Evolutionary conservation across 35 echinoderm and acorn worm species (phyloP).

Genomic region (Heliocidaris tuberculata): DNA sequence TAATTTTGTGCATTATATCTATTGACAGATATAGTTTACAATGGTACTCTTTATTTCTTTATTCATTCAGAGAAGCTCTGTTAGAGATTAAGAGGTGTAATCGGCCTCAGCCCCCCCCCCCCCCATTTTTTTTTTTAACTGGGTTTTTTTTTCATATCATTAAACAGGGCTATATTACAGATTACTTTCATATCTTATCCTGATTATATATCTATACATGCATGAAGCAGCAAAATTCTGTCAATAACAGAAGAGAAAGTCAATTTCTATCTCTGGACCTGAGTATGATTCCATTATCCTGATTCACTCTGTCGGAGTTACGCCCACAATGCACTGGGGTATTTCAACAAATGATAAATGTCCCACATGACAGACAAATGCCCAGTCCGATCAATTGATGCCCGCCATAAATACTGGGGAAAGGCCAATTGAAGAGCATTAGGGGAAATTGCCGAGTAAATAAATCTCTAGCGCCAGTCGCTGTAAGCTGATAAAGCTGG

Average conservation of each 20-base stretch:
- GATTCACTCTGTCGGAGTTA: neutral
- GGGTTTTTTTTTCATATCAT: too few species aligned
- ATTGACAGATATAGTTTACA: too few species aligned
- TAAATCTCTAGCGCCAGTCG: neutral
- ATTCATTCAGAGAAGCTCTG: too few species aligned
- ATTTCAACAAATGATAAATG: neutral
- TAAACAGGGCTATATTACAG: neutral
- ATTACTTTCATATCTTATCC: neutral
- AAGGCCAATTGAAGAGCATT: slow-evolving; percentile 1
- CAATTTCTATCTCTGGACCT: neutral
- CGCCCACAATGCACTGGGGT: neutral
- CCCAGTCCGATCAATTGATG: neutral
- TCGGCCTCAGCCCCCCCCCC: too few species aligned
- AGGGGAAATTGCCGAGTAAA: neutral
- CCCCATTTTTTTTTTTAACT: too few species aligned
- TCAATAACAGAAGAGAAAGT: neutral
- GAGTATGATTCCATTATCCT: neutral
- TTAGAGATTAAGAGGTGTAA: too few species aligned
- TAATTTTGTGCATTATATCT: too few species aligned
- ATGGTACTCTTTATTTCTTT: too few species aligned
- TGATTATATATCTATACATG: neutral
- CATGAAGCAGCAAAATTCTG: neutral
- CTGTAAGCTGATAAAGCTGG: neutral
- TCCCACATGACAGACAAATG: neutral
- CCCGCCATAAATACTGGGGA: neutral